These are phyloP conservation scores for Carassius carassius DNA, from an alignment of 2,113 vertebrate species.

Conservation along the genomic window DNA sequence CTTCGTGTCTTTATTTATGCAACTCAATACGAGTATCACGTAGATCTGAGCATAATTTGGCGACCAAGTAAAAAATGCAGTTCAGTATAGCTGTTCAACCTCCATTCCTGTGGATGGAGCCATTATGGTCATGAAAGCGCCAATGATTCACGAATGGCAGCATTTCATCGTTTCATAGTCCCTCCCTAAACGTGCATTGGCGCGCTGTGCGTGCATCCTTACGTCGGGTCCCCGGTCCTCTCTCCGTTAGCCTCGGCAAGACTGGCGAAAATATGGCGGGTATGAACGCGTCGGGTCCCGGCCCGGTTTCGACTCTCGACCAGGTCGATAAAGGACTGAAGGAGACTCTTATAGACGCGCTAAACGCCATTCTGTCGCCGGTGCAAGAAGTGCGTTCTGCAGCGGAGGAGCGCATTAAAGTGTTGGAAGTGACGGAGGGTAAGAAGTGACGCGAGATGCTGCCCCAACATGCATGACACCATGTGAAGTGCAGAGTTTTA, in stretches of 20 bases:
- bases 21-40: neutral
- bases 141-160: constrained; percentile 57
- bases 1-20: neutral
- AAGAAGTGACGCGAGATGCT: constrained; percentile 64
- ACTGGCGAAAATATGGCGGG: constrained; percentile 67
- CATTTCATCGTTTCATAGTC: constrained; percentile 46
- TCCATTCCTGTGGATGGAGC: constrained; percentile 40
- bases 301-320: constrained; percentile 74
- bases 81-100: neutral
- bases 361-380: constrained; percentile 93
- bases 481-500: constrained; percentile 27
- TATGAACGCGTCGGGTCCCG: constrained; percentile 69
- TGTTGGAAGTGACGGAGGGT: constrained; percentile 98
- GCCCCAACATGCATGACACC: neutral
- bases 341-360: constrained; percentile 91
- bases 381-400: constrained; percentile 93
- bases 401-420: constrained; percentile 96
- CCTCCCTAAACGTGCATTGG: constrained; percentile 74
- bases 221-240: constrained; percentile 55
- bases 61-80: neutral
- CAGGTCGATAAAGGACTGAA: constrained; percentile 91
- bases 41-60: neutral
- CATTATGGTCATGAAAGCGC: constrained; percentile 47
- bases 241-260: constrained; percentile 56
- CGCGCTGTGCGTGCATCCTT: constrained; percentile 60